Base-by-base conservation (phyloP, 1,140 invertebrate species). In the Drosophila ficusphila region DNA sequence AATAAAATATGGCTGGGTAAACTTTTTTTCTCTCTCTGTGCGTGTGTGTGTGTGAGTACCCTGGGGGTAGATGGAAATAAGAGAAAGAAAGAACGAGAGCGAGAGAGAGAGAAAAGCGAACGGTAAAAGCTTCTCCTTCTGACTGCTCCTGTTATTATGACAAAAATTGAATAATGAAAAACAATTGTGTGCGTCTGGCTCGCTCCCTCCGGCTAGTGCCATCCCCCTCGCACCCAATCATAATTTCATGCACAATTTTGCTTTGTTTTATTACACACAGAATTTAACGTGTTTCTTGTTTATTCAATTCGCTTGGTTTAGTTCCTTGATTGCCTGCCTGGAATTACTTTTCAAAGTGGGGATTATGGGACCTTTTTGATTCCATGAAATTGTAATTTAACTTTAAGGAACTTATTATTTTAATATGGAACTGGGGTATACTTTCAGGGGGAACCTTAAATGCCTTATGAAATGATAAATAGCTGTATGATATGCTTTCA, bases 141-240 rank as follows among this genome's bases (percentile, higher is more conserved):
- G 44, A 21, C 57, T 39, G 48, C 42, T 60, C 44, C 42, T 19
- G 62, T 82, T 79, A 79, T 81, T 77, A 88, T 75, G 65, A 78
- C 77, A 88, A 78, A 88, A 88, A 88, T 88, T 88, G 74, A 88
- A 88, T 88, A 88, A 88, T 88, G 82, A 88, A 88, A 88, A 88
- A 88, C 82, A 88, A 88, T 88, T 88, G 82, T 78, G 82, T 82
- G 82, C 60, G 57, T 85, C 36, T 76, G 67, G 48, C 38, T 78
- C 58, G 18, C 31, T 52, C 58, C 42, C 61, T 51, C 56, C 31
- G 29, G 38, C 53, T 19, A n/a, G 39, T 9, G 44, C 67, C 25
- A 14, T 64, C 29, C 54, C 27, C 39, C 53, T 51, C 38, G 25
- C 41, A 31, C 57, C 12, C 76, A 69, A 78, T 65, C 61, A 82